Conservation (phyloP, 2,888 invertebrate genomes). For the Lasiommata megera region DNA sequence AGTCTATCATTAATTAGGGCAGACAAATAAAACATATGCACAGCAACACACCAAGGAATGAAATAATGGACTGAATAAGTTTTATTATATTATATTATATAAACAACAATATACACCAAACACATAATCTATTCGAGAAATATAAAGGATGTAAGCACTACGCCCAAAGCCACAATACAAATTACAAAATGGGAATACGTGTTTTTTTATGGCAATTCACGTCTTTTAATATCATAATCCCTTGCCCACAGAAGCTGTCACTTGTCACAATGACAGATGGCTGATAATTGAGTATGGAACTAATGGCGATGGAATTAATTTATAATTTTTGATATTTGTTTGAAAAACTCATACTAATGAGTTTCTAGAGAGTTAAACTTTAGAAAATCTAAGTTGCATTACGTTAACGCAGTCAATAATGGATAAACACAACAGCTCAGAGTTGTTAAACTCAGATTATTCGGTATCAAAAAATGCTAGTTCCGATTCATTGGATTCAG, state of each 20-base stretch:
- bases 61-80: too few species aligned
- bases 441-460: conserved; percentile 84
- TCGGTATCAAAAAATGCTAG: conserved; percentile 88
- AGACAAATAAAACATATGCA: too few species aligned
- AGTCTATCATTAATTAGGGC: too few species aligned
- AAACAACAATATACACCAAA: too few species aligned
- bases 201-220: neutral
- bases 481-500: conserved; percentile 90
- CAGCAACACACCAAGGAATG: too few species aligned
- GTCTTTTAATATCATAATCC: neutral
- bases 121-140: too few species aligned
- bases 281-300: neutral
- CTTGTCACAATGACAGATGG: neutral
- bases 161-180: too few species aligned
- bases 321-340: neutral
- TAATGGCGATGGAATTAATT: neutral
- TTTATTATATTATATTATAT: too few species aligned
- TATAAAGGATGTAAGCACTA: too few species aligned
- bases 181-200: neutral
- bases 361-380: neutral
- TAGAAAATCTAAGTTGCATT: neutral
- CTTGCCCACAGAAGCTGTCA: too few species aligned
- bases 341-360: neutral
- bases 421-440: conserved; percentile 85
- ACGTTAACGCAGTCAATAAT: conserved; percentile 48